Conservation (phyloP, 2,113 vertebrate genomes). For the Saimiri boliviensis region DNA sequence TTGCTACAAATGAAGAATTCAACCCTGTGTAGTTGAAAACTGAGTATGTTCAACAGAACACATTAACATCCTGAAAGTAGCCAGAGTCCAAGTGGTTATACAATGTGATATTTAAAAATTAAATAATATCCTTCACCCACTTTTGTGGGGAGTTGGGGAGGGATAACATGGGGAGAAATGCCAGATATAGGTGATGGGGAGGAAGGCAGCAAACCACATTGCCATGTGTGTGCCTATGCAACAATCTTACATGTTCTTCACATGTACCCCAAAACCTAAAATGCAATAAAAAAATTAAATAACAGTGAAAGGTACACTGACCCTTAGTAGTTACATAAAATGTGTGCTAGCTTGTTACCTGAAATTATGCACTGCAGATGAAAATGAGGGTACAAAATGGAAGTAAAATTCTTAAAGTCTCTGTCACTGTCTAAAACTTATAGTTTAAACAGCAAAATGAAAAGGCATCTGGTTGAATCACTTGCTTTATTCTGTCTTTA, state of each 20-base stretch:
- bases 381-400: not conserved
- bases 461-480: not conserved
- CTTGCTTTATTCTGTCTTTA: not conserved
- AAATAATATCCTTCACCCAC: not conserved
- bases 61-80: not conserved
- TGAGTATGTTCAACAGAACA: not conserved
- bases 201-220: no score
- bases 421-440: not conserved
- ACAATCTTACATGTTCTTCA: no score
- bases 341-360: not conserved
- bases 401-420: not conserved
- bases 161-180: no score
- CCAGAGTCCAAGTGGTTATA: not conserved
- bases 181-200: no score
- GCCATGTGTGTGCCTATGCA: no score
- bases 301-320: not conserved
- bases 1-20: not conserved
- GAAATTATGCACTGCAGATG: not conserved
- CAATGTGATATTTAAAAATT: not conserved
- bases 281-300: not conserved
- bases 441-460: not conserved
- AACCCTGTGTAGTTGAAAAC: not conserved
- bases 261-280: no score
- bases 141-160: no score
- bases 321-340: not conserved